A percentile compares a stretch with the other conserved stretches of the same genome.
Evolutionary conservation across 2,888 invertebrate genomes (phyloP).

Genomic region (Leucozona laternaria): DNA sequence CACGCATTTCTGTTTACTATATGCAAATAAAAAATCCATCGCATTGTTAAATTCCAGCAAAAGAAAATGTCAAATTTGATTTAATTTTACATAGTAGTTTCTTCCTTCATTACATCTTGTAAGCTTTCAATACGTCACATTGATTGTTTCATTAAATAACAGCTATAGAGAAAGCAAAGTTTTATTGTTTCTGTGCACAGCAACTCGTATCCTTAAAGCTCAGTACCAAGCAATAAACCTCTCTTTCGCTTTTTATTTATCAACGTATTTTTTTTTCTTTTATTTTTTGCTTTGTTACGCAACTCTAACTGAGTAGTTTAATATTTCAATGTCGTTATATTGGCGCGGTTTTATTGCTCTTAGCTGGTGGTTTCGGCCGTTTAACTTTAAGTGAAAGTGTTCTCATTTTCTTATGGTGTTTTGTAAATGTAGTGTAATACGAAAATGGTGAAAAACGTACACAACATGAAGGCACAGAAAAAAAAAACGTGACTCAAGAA

Average conservation of each 20-base stretch:
- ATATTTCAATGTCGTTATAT: slow-evolving; percentile 71
- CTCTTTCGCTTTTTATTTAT: slow-evolving; percentile 32
- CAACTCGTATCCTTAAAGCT: slow-evolving; percentile 30
- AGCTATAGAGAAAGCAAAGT: slow-evolving; percentile 10
- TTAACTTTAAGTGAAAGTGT: slow-evolving; percentile 67
- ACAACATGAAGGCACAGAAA: slow-evolving; percentile 11
- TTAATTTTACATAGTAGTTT: neutral
- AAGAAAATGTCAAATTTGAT: neutral
- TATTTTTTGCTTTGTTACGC: slow-evolving; percentile 27
- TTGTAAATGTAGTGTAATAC: slow-evolving; percentile 42
- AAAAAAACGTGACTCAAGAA: slow-evolving; percentile 48
- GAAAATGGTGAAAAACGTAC: slow-evolving; percentile 51
- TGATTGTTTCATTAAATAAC: neutral
- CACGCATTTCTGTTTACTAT: too few relatives aligned
- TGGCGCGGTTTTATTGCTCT: slow-evolving; percentile 58
- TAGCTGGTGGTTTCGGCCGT: slow-evolving; percentile 32
- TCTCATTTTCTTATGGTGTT: slow-evolving; percentile 64
- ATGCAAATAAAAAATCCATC: too few relatives aligned
- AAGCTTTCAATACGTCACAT: neutral
- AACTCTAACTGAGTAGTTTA: slow-evolving; percentile 28
- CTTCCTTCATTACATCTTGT: neutral
- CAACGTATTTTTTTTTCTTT: neutral
- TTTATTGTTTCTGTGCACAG: slow-evolving; percentile 5
- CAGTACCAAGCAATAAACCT: slow-evolving; percentile 18
- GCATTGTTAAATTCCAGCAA: too few relatives aligned